Percentiles rank a stretch among this genome's conserved stretches.
Evolutionary conservation across 92 coral and sea anemone species (phyloP).

Genomic region (Phenganax marumi): DNA sequence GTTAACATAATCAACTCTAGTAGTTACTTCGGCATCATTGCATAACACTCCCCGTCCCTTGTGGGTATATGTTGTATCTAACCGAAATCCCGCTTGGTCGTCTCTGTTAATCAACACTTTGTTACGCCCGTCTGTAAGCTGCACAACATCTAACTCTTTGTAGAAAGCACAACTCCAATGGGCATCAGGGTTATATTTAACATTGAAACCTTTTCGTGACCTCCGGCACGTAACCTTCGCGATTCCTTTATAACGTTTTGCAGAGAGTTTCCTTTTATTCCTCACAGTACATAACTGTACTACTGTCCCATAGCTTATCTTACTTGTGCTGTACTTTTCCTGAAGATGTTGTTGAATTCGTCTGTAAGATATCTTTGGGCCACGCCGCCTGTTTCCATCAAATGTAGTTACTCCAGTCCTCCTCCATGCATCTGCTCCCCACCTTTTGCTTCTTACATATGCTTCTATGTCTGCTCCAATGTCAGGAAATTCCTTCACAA

Average conservation of each 20-base stretch:
- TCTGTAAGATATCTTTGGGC: constrained; percentile 44
- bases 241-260: constrained; percentile 57
- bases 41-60: constrained; percentile 45
- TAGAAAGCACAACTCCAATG: constrained; percentile 60
- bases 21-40: constrained; percentile 49
- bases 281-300: constrained; percentile 58
- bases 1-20: constrained; percentile 55
- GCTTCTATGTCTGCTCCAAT: constrained; percentile 64
- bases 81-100: constrained; percentile 47
- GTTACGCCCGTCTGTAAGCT: not conserved
- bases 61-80: constrained; percentile 60
- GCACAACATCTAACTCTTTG: constrained; percentile 52
- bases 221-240: constrained; percentile 51
- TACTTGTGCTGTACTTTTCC: constrained; percentile 43
- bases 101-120: not conserved
- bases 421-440: constrained; percentile 68
- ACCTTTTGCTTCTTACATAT: constrained; percentile 51
- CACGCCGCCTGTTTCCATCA: constrained; percentile 34
- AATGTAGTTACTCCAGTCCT: constrained; percentile 63
- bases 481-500: constrained; percentile 47
- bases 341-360: constrained; percentile 43
- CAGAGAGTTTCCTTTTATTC: constrained; percentile 43
- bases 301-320: constrained; percentile 50
- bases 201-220: constrained; percentile 59
- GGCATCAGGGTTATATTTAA: constrained; percentile 62